A percentile compares a stretch with the other conserved stretches of the same genome.
These are phyloP conservation scores for Synanthedon tipuliformis DNA, from an alignment of 2,888 invertebrate genomes.

Conservation along the genomic window DNA sequence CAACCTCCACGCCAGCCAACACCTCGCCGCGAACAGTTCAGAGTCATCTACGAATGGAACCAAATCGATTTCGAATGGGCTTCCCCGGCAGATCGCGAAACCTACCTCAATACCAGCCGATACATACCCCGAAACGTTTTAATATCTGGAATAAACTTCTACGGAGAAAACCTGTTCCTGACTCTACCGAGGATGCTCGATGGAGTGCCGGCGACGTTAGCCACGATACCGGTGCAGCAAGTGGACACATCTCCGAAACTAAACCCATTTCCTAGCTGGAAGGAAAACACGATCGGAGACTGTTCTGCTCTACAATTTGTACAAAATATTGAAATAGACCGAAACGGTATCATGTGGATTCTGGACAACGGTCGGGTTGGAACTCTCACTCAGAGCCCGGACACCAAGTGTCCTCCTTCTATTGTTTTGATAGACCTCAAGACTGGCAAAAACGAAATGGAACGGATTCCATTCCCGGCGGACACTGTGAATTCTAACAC, in stretches of 20 bases:
- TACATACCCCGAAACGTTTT: slow-evolving; percentile 77
- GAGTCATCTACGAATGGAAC: slow-evolving; percentile 80
- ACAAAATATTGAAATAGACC: slow-evolving; percentile 80
- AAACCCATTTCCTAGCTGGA: slow-evolving; percentile 79
- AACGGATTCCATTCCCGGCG: slow-evolving; percentile 73
- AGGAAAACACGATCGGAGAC: slow-evolving; percentile 74
- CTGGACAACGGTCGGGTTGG: slow-evolving; percentile 76
- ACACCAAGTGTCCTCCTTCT: slow-evolving; percentile 74
- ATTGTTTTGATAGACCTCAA: slow-evolving; percentile 76
- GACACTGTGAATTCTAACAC: slow-evolving; percentile 68
- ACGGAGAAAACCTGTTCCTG: slow-evolving; percentile 75
- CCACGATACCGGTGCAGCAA: slow-evolving; percentile 62
- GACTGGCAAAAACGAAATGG: slow-evolving; percentile 63
- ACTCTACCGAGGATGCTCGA: slow-evolving; percentile 77
- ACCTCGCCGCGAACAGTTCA: slow-evolving; percentile 68
- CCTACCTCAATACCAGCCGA: slow-evolving; percentile 64
- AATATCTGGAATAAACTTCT: slow-evolving; percentile 76
- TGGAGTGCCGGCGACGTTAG: slow-evolving; percentile 79
- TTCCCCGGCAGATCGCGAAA: slow-evolving; percentile 61
- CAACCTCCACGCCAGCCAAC: slow-evolving; percentile 31
- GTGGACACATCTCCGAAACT: slow-evolving; percentile 70
- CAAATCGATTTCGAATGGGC: slow-evolving; percentile 78
- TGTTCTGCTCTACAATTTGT: slow-evolving; percentile 80
- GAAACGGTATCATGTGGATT: slow-evolving; percentile 76
- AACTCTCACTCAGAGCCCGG: slow-evolving; percentile 67